Base-by-base conservation (phyloP, 2,888 invertebrate species). In the Dasypogon diadema region DNA sequence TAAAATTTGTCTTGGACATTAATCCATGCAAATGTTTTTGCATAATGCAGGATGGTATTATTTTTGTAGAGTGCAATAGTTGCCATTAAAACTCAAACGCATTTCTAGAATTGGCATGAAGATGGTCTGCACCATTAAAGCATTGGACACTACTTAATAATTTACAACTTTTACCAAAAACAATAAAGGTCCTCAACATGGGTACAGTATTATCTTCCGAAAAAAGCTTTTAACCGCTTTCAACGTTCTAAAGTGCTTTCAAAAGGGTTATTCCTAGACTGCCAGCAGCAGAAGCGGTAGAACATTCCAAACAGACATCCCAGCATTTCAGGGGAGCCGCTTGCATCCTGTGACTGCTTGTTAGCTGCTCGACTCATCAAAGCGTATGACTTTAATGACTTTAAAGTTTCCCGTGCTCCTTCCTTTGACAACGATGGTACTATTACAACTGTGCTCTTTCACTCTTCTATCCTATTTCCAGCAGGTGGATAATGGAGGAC, bases 341-440 rank as follows among this genome's bases (percentile, higher is more conserved):
- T 24, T 14, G 42, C 65, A 51, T 51, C n/a, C 65, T 46, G 14
- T 58, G 58, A 30, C 34, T 58, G 37, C 21, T 21, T 42, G 18
- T 63, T 63, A 42, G 63, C 22, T 22, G 65, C 46, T 48, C 46
- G 26, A 48, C 65, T 65, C 65, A 65, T 65, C 65, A 65, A 65
- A 65, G 65, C 65, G 48, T 65, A 65, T 65, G 65, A 65, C 65
- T 65, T 65, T 65, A 65, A 65, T 65, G 65, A 48, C 65, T 65
- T 65, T 48, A 24, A 65, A 65, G 16, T 65, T 46, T 65, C 48
- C 46, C 65, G 22, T 46, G 42, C 42, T 42, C 42, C 2, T 42
- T n/a, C 42, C 2, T 12, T n/a, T 12, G 42, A 42, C 42, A 12
- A 42, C n/a, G 42, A 42, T 42, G 42, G 42, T 42, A 42, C 42